Percentiles rank a stretch among this genome's conserved stretches.
Conservation (phyloP, 2,888 invertebrate species). For the Drymonia ruficornis region DNA sequence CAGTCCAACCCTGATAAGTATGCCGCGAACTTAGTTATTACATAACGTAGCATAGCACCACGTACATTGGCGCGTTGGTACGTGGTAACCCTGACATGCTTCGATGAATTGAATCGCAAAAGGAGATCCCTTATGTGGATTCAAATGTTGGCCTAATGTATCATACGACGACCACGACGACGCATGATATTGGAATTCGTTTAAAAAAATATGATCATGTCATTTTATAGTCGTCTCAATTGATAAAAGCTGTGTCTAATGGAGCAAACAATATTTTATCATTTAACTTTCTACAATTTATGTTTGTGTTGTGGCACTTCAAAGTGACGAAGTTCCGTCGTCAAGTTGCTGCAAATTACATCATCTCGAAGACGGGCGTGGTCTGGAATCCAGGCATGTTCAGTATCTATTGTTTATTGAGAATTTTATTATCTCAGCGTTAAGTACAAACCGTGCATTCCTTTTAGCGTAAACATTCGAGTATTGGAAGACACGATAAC, state of each 20-base stretch:
- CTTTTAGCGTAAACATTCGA: slow-evolving; percentile 52
- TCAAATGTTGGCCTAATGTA: slow-evolving; percentile 51
- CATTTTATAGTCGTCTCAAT: slow-evolving; percentile 39
- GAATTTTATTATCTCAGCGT: slow-evolving; percentile 59
- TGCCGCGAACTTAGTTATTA: slow-evolving; percentile 51
- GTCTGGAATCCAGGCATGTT: slow-evolving; percentile 52
- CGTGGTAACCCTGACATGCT: slow-evolving; percentile 80
- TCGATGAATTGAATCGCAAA: slow-evolving; percentile 63
- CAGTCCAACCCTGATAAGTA: slow-evolving; percentile 17
- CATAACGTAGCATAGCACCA: slow-evolving; percentile 69
- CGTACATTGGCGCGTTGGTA: slow-evolving; percentile 59
- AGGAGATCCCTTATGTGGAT: slow-evolving; percentile 68
- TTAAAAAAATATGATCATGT: slow-evolving; percentile 39
- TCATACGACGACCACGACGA: slow-evolving; percentile 36
- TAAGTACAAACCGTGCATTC: slow-evolving; percentile 48
- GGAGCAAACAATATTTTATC: slow-evolving; percentile 28
- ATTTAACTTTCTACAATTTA: slow-evolving; percentile 45
- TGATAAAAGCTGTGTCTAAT: slow-evolving; percentile 36
- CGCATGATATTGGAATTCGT: slow-evolving; percentile 46
- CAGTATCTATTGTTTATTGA: slow-evolving; percentile 51
- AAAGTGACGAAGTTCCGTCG: slow-evolving; percentile 36
- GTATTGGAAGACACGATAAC: slow-evolving; percentile 52
- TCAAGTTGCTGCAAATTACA: slow-evolving; percentile 45
- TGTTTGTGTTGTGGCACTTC: slow-evolving; percentile 27
- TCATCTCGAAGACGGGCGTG: slow-evolving; percentile 48